Conservation (phyloP, 2,797 vertebrate species). For the Nasua narica region DNA sequence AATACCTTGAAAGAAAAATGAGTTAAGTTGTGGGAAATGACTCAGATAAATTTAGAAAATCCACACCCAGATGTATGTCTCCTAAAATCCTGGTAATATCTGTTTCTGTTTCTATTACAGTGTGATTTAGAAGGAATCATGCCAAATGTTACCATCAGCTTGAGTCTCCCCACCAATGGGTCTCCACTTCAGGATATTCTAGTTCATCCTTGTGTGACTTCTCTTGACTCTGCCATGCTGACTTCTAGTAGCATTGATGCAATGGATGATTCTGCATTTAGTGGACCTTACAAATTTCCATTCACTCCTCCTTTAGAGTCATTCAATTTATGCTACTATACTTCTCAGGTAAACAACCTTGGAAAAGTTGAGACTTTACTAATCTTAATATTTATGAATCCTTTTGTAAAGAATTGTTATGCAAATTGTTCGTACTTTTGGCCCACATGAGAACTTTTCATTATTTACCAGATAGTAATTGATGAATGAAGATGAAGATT, state of each 20-base stretch:
- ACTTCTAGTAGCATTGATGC: conserved; percentile 89
- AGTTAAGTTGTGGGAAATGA: not conserved
- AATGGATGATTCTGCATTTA: conserved; percentile 91
- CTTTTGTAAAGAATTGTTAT: not conserved
- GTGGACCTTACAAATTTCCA: conserved; percentile 95
- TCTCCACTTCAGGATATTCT: conserved; percentile 95
- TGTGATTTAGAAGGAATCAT: conserved; percentile 95
- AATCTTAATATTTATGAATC: not conserved
- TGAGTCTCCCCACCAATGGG: conserved; percentile 92
- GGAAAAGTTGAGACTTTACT: not conserved
- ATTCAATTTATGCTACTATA: conserved; percentile 94
- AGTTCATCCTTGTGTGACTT: conserved; percentile 95
- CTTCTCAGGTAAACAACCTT: conserved; percentile 89
- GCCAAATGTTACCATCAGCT: conserved; percentile 91
- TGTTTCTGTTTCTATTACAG: conserved; percentile 79
- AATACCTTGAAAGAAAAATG: not conserved
- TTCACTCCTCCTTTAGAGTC: conserved; percentile 93
- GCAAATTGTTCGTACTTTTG: not conserved
- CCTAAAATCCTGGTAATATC: not conserved
- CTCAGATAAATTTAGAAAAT: conserved; percentile 32
- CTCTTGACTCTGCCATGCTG: conserved; percentile 92
- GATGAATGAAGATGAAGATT: not conserved
- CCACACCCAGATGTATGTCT: not conserved
- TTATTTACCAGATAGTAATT: not conserved
- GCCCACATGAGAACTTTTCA: not conserved